Base-by-base conservation (phyloP, 2,113 vertebrate genomes). In the Scolopax mira region DNA sequence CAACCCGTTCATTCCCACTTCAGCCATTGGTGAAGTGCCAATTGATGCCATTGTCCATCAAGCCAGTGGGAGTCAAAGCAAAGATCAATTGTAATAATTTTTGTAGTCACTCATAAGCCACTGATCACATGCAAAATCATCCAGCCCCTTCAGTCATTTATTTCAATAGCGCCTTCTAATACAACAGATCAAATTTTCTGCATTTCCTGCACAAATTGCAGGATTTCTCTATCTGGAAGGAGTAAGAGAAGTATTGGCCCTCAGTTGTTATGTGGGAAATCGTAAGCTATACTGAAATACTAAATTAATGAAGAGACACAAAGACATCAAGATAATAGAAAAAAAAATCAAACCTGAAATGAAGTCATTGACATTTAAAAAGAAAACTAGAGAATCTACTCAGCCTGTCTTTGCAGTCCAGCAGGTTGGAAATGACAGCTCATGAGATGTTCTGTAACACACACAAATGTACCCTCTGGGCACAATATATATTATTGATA, bases 331-430 rank as follows among this genome's bases (percentile, higher is more conserved):
- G 94, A 94, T 67, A 94, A 80, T 42, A 90, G 77, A 41, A 57
- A 37, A 57, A 37, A 88, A 89, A 66, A 57, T 10, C 74, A 86
- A 93, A 88, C 25, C 90, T 67, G 90, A 97, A 98, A 97, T 88
- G 62, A 92, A 92, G 70, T 90, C 92, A 96, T 93, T 97, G 96
- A 94, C 95, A 97, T 97, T 97, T 97, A 77, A 90, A 97, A 97
- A 94, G 93, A 96, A 97, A 96, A 80, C 49, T 60, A 95, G 30
- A 95, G 70, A 94, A 96, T 70, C 42, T 82, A 95, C 71, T 94
- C 81, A 89, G 87, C 93, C 93, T 95, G 92, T 89, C 58, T 97
- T 89, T 93, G 69, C 86, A 91, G 83, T 66, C 94, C 96, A 97
- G 95, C 94, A 97, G 67, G 94, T 90, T 48, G 65, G 94, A 94